Evolutionary conservation across 2,888 invertebrate species (phyloP).

Genomic region (Trileptium ribeirensis): DNA sequence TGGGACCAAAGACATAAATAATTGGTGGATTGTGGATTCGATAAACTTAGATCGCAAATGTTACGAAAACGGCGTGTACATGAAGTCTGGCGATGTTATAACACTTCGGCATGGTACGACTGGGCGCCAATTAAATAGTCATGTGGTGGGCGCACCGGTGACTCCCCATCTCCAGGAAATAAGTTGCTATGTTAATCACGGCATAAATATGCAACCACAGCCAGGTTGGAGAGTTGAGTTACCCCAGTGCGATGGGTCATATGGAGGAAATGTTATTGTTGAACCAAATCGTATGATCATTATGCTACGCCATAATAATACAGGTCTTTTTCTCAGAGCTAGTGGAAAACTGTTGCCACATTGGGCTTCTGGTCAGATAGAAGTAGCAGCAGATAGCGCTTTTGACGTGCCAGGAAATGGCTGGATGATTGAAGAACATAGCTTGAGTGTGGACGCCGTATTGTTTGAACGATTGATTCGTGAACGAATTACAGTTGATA

Average conservation of each 20-base stretch:
- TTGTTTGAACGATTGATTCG: too few relatives aligned
- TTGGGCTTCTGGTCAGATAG: not conserved
- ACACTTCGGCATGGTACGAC: not conserved
- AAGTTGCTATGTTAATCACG: constrained; percentile 11
- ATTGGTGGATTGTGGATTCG: not conserved
- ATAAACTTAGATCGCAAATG: not conserved
- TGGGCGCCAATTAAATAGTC: not conserved
- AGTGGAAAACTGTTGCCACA: not conserved
- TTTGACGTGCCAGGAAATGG: not conserved
- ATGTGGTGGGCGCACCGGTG: not conserved
- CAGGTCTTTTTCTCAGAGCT: not conserved
- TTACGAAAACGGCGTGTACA: not conserved
- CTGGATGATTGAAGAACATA: not conserved
- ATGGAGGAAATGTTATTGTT: too few relatives aligned
- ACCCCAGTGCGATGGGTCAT: too few relatives aligned
- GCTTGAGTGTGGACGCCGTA: too few relatives aligned
- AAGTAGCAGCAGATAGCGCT: not conserved
- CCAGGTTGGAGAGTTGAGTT: too few relatives aligned
- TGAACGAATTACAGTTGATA: too few relatives aligned
- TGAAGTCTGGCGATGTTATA: not conserved
- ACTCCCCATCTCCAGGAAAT: constrained; percentile 4
- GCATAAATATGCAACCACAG: not conserved
- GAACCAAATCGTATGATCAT: too few relatives aligned
- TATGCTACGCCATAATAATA: too few relatives aligned
- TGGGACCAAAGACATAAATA: not conserved